phyloP scores from a whole-genome alignment of 2,888 invertebrate species.

The Hirudinaria manillensis region DNA sequence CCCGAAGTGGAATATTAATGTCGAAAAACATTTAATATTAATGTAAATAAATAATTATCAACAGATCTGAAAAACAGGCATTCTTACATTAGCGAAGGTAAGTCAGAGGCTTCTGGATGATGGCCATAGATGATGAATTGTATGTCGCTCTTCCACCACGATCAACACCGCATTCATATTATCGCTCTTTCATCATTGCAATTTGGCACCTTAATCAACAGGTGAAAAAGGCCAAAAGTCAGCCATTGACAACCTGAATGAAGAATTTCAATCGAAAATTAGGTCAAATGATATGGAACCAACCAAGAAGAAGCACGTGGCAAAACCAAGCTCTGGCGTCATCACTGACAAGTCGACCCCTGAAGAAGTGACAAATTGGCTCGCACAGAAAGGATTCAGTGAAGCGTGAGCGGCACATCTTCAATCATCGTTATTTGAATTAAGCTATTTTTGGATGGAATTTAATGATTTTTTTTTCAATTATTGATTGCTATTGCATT shows the following conservation, averaged over 20 bases:
- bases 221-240: background rate
- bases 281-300: background rate
- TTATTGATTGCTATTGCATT: background rate
- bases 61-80: no score
- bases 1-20: no score
- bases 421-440: background rate
- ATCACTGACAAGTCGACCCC: slow-evolving; percentile 25
- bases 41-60: no score
- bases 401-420: background rate
- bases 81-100: no score
- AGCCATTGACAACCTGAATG: slow-evolving; percentile 14
- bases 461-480: background rate
- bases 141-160: no score
- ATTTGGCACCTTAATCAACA: background rate
- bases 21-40: no score
- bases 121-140: no score
- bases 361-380: slow-evolving; percentile 22
- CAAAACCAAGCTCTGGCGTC: background rate
- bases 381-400: slow-evolving; percentile 23
- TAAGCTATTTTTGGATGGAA: background rate
- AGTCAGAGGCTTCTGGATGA: no score
- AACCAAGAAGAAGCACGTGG: background rate
- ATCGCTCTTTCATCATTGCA: no score
- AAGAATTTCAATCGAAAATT: slow-evolving; percentile 22
- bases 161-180: no score